Evolutionary conservation across 37 sponge, comb jelly and placozoan species (phyloP), one percentile per base, ranked within the genome.

Genomic region (Halichondria panicea): DNA sequence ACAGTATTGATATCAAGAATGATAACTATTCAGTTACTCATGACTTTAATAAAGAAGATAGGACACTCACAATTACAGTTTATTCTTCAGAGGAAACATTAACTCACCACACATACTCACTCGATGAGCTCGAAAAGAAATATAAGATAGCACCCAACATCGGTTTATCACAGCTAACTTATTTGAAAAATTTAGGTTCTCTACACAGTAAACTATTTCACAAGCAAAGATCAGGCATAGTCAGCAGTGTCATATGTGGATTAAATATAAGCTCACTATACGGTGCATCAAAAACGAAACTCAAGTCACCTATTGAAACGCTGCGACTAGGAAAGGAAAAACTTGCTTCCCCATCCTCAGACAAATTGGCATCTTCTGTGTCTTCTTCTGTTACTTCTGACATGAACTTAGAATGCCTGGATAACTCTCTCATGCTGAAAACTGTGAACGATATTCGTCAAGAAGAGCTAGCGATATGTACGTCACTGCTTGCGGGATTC

Each of bases 401-500:
- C 25, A 55, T 27, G 25, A 7, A 25, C 25, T n/a, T 55, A 7
- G 3, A 3, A 36, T 36, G 55, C 7, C n/a, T 48, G 25, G 8
- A 66, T 1, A 78, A 78, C 32, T 8, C 11, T 1, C 34, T 27
- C 25, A 78, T 78, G 79, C 67, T 78, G 0, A 42, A 53, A 21
- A 78, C 36, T 21, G 40, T 78, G 8, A 65, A 66, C 34, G 27
- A 66, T 21, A 50, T 78, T 54, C 30, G 67, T 15, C 24, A 44
- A 6, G 30, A 62, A 31, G 69, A 78, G n/a, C 79, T 68, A 1
- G 77, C 71, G 11, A 55, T 80, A 0, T 80, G 81, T 54, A 38
- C 63, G 4, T 43, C 71, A 28, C 58, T 85, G 15, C 41, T 78
- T 3, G 79, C 71, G 38, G 79, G 62, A 4, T 85, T 85, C 40